These are phyloP conservation scores for Gorsachius magnificus DNA, from an alignment of 2,797 vertebrate genomes.

Conservation along the genomic window DNA sequence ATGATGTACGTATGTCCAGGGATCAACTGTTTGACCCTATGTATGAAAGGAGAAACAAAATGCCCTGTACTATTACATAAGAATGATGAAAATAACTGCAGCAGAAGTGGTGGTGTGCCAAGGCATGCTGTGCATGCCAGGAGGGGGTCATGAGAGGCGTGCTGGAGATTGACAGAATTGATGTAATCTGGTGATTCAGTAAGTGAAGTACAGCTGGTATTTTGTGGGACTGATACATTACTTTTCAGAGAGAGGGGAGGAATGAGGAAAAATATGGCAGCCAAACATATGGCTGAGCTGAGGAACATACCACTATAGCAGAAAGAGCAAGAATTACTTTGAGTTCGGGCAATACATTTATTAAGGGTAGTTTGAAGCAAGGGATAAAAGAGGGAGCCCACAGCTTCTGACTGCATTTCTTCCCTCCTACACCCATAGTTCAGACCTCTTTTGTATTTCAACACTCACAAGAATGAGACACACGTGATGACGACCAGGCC, in stretches of 20 bases:
- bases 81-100: neutral
- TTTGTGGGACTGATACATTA: neutral
- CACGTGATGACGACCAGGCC: neutral
- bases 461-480: slow-evolving; percentile 78
- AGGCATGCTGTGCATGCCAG: neutral
- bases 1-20: slow-evolving; percentile 75
- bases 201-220: neutral
- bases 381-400: neutral
- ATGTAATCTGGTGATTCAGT: neutral
- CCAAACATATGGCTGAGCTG: neutral
- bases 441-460: slow-evolving; percentile 79
- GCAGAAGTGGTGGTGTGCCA: neutral
- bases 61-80: neutral
- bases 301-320: neutral
- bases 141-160: neutral
- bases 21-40: neutral
- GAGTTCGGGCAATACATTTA: neutral
- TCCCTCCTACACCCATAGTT: slow-evolving; percentile 76
- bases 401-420: slow-evolving; percentile 40
- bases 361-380: neutral
- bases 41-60: neutral
- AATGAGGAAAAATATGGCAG: neutral
- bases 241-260: neutral
- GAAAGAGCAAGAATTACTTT: neutral
- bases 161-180: neutral